These are phyloP conservation scores for Sebastes kiyomatsui DNA, from an alignment of 2,797 vertebrate species.

Conservation along the genomic window DNA sequence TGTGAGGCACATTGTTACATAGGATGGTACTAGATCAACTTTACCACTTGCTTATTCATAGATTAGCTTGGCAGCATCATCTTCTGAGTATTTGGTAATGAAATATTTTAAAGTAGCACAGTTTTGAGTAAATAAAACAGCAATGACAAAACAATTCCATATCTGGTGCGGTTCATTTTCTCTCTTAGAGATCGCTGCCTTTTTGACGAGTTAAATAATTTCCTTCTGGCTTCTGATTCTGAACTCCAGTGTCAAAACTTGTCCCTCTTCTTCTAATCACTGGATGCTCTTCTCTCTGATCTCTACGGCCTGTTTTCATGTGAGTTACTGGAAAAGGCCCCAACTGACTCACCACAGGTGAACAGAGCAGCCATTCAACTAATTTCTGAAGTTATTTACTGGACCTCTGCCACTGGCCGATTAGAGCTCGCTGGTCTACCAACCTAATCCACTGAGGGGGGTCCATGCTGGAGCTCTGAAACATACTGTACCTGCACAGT, in stretches of 20 bases:
- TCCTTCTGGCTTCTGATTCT: not conserved
- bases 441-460: conserved; percentile 39
- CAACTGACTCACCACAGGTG: conserved; percentile 45
- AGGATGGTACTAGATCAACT: not conserved
- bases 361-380: conserved; percentile 67
- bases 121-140: not conserved
- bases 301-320: conserved; percentile 17
- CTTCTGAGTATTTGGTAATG: not conserved
- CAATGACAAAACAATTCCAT: not conserved
- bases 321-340: conserved; percentile 13
- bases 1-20: not conserved
- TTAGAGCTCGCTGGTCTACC: conserved; percentile 49
- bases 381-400: conserved; percentile 55
- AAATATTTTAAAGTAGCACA: not conserved
- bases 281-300: conserved; percentile 7
- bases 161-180: not conserved
- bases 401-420: conserved; percentile 56
- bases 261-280: not conserved
- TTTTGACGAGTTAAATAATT: not conserved
- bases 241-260: not conserved
- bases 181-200: not conserved
- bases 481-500: conserved; percentile 8
- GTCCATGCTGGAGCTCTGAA: conserved; percentile 15
- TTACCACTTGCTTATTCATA: not conserved
- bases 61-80: not conserved